Base-by-base conservation (phyloP, 2,113 vertebrate genomes). In the Rhagologus leucostigma region DNA sequence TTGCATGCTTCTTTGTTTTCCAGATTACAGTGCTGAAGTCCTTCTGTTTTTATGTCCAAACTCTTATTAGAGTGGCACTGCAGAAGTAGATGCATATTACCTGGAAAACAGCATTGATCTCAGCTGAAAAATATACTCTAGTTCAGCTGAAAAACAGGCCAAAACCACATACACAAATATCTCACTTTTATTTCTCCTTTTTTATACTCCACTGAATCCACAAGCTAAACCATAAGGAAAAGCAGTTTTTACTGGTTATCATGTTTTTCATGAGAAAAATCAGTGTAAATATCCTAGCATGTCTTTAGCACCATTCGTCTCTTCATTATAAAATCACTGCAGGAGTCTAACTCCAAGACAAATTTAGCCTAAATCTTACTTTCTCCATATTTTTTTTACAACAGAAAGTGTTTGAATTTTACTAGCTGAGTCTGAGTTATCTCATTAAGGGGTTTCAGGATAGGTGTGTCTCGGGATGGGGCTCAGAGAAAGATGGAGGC, bases 71-170 rank as follows among this genome's bases (percentile, higher is more conserved):
- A 73, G 22, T 9, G n/a, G 26, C 42, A 67, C 18, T 74, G 60
- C 35, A 70, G 32, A 81, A 89, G 26, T 30, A 56, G 16, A 47
- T 67, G 33, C 32, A 39, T 74, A 52, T 82, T 52, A 89, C 62
- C 23, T 7, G 7, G 74, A 68, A 85, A 90, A 77, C 3, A 63
- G 32, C 44, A 69, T 18, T 35, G 50, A 42, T 46, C 15, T 80
- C 82, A 79, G 29, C 19, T 93, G 37, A 95, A 86, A 96, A 92
- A 70, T 69, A 70, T 26, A 55, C 37, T 42, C 24, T 39, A 77
- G 46, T 84, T 87, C 64, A 88, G 44, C 23, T 60, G 62, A 86
- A 79, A 91, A 93, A 30, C 16, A 89, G n/a, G 21, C 37, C 46
- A 91, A 87, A 84, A 67, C 16, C 52, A 49, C 23, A 73, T 49